Base-by-base conservation (phyloP, 2,888 invertebrate species). In the Isotomurus palustris region DNA sequence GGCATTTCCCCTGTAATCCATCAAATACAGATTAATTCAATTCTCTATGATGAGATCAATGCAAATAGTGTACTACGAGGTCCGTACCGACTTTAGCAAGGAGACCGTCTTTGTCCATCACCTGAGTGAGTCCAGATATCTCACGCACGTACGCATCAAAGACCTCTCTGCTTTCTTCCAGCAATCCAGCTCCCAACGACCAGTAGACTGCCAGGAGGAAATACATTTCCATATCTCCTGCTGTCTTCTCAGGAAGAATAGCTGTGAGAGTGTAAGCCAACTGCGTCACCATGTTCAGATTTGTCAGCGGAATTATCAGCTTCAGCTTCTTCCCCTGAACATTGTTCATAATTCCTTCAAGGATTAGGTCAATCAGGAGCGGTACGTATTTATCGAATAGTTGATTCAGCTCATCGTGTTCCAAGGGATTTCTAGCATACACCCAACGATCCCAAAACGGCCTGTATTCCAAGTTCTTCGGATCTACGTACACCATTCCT, bases 401-500 rank as follows among this genome's bases (percentile, higher is more conserved):
- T 2, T 79, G 79, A 50, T 77, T 73, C 27, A 82, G 73, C 21
- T 73, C 72, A 53, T 81, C 80, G 1, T 74, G 73, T 52, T 73
- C 72, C n/a, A 54, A 80, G 78, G 3, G 78, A 35, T 49, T 51
- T 24, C 65, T 82, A 80, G 8, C 75, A 73, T 50, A 79, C 77
- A 71, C 75, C 91, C 92, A 94, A 71, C 86, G 83, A 56, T 87
- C 81, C 91, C 93, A 92, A 76, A 83, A 92, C 0, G 93, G 92
- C 57, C 83, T 80, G 72, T 85, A 91, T 0, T 91, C 89, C 61
- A 94, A 79, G 76, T 91, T 91, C 76, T 91, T 91, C 0, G 93
- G 91, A 73, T 93, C 92, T 0, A 94, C 91, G 72, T 85, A 94
- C 10, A 94, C 91, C 91, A 94, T 92, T 29, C 92, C 93, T 8